Evolutionary conservation across 2,113 vertebrate genomes (phyloP), one percentile per base, ranked within the genome.

Genomic region (Brachypodius melanocephalos): DNA sequence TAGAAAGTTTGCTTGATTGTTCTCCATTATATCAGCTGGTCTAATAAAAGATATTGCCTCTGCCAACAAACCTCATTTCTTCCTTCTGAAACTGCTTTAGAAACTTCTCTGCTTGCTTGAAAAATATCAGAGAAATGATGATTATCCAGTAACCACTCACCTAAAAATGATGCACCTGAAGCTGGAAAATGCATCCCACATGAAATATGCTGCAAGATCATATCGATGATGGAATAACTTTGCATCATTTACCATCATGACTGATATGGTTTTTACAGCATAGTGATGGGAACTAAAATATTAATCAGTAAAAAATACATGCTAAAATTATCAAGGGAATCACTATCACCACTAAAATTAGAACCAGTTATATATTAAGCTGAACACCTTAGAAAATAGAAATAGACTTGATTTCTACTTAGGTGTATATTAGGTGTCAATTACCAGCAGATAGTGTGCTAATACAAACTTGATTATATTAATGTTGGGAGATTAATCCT

Each of bases 21-120:
- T 87, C 61, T 38, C 57, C 43, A 17, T 87, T 87, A 59, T 77
- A 67, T 89, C 61, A 78, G n/a, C 52, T 91, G 40, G 51, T 81
- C 52, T 93, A 91, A 84, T 59, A 81, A 78, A 92, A 94, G 61
- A 59, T 92, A 85, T 25, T 94, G 69, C 51, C n/a, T 91, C 51
- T 74, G 51, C 81, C 84, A 89, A 85, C 24, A 96, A 95, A 87
- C 52, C 55, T 89, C 10, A 84, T 81, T 95, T 89, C 26, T 77
- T 63, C 66, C 36, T 51, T 87, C 52, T 82, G 77, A 81, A 93
- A 74, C 52, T 67, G 28, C 61, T 84, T 92, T 88, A 92, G 83
- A 74, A 93, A 48, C 36, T 87, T 87, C 36, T 78, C n/a, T 49
- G 3, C 52, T 86, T 87, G 48, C 65, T 34, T 84, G 68, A 85